Base-by-base conservation (phyloP, 2,888 invertebrate species). In the Cephus rjabovi region DNA sequence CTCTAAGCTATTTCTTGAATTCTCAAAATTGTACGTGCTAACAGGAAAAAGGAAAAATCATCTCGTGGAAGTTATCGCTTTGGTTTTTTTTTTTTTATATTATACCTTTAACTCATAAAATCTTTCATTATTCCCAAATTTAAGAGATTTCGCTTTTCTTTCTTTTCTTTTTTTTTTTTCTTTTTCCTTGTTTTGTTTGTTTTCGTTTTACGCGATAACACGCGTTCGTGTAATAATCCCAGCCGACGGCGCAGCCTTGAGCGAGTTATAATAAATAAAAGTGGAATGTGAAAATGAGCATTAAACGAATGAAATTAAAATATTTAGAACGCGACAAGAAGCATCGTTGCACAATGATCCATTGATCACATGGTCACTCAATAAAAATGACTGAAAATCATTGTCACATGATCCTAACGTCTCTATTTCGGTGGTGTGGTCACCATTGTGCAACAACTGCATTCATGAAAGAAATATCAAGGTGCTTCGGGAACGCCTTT, bases 171-270 rank as follows among this genome's bases (percentile, higher is more conserved):
- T 82, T 84, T 82, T 84, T 80, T 77, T 77, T 82, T 84, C 82
- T 82, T 80, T 77, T 77, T 81, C 84, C 84, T 83, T 81, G 79
- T 82, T 80, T 84, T 80, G 30, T 35, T 35, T 31, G 30, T 78
- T 74, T 73, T 77, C 34, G 76, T 56, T 75, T 78, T 76, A 40
- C 75, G 4, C 76, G 73, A 78, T 40, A 69, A 75, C 74, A 69
- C 56, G 68, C 74, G 75, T 76, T 75, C 73, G 40, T 34, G 74
- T 77, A 80, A 80, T 76, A 77, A 81, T 71, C 81, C 79, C 86
- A 84, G 83, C 87, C 83, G 86, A 86, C 81, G 74, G 85, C 85
- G 83, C 87, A 86, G 86, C 81, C 86, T 86, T 82, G 71, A 30
- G 77, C 79, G 79, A 79, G 82, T 79, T 68, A 12, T 68, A 12